Base-by-base conservation (phyloP, 2,888 invertebrate species). In the Coelogynopora nodosa region DNA sequence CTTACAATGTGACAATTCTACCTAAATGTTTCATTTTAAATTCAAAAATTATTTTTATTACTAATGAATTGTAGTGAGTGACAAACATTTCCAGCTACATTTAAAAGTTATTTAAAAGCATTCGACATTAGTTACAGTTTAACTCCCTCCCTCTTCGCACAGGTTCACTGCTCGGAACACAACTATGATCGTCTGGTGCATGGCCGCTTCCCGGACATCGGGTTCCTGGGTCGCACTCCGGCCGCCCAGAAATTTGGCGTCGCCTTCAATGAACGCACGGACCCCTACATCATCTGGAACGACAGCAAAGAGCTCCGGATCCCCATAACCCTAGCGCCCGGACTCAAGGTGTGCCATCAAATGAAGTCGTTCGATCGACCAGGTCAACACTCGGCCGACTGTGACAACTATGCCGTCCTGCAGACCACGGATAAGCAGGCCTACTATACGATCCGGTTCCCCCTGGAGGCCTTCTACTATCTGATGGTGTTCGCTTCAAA, bases 371-470 rank as follows among this genome's bases (percentile, higher is more conserved):
- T 81, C 31, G 86, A 87, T 29, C 82, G 87, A 10, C 84, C 87
- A 23, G 87, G 87, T 2, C 85, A 85, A 26, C 67, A 87, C n/a
- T 86, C 84, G 27, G 85, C 85, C 26, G 86, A 87, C 30, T 87
- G 87, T 67, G 85, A 87, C 27, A 86, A 86, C 30, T 87, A 74
- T 86, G 87, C 87, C 27, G n/a, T 86, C 23, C 27, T 87, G 26
- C 87, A 87, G 86, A 85, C 49, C n/a, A 23, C 29, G 27, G 84
- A 10, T 28, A 85, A 86, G 29, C 86, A 82, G 2, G 74, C 86
- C 86, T 89, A 90, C 27, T 91, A 90, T 88, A 89, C 90, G 81
- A 88, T 91, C 29, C 88, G 90, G 5, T 90, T 91, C 86, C 91
- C 90, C 0, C 88, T 89, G 5, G 89, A 90, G 30, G 91, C 90